These are phyloP conservation scores for Lepidonotus clava DNA, from an alignment of 2,888 invertebrate species.

Conservation along the genomic window DNA sequence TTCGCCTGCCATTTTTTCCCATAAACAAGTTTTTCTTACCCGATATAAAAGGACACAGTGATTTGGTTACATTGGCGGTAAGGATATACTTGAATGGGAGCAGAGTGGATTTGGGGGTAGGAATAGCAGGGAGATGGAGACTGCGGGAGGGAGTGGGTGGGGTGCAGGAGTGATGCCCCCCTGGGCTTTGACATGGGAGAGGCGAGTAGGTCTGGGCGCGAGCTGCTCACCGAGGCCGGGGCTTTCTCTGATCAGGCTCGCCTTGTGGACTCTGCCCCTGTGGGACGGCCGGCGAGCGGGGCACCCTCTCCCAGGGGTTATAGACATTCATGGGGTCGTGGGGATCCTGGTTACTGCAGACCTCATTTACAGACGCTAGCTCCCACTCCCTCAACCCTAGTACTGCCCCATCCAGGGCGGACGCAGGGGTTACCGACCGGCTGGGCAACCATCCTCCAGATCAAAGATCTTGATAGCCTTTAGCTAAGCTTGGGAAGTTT, in stretches of 20 bases:
- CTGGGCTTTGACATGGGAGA: not conserved
- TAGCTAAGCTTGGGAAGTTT: not conserved
- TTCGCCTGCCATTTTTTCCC: not conserved
- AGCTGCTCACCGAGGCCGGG: no score
- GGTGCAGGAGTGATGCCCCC: not conserved
- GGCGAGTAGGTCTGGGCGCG: not conserved
- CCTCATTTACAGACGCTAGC: not conserved
- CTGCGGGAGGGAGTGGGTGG: no score
- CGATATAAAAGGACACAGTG: not conserved
- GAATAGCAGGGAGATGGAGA: no score
- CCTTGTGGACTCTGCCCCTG: no score
- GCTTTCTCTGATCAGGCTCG: no score
- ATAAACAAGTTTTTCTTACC: no score
- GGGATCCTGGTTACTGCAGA: not conserved
- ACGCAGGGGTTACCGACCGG: not conserved
- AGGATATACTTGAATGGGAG: no score
- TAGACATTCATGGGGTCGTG: conserved; percentile 29
- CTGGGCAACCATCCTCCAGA: not conserved
- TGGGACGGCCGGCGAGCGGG: no score
- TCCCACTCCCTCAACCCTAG: not conserved
- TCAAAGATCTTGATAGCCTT: not conserved
- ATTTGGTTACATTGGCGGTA: no score
- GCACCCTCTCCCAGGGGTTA: not conserved
- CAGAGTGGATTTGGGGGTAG: no score
- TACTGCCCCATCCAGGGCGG: not conserved